These are phyloP conservation scores for Megaleporinus macrocephalus DNA, from an alignment of 2,113 vertebrate genomes.

Conservation along the genomic window DNA sequence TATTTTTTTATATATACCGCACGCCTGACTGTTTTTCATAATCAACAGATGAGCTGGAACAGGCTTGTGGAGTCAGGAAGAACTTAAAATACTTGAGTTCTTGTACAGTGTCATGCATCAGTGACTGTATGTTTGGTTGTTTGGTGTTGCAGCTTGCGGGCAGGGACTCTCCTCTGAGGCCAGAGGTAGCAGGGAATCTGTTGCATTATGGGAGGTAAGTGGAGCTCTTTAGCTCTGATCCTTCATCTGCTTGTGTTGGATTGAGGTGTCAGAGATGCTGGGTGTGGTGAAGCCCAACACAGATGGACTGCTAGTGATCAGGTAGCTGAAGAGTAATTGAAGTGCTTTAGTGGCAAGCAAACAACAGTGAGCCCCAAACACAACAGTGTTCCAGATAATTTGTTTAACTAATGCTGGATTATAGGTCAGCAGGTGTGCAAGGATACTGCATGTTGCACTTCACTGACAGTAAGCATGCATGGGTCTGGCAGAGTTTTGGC, in stretches of 20 bases:
- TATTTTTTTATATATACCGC: no score
- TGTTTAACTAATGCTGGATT: conserved; percentile 1
- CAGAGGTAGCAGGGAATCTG: conserved; percentile 94
- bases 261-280: conserved; percentile 1
- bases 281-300: conserved; percentile 6
- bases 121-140: neutral
- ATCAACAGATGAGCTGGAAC: no score
- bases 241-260: neutral
- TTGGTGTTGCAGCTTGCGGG: conserved; percentile 83
- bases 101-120: no score
- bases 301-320: conserved; percentile 30
- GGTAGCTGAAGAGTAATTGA: conserved; percentile 39
- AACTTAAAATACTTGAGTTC: no score
- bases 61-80: no score
- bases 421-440: neutral
- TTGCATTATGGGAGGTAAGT: conserved; percentile 96
- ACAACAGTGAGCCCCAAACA: conserved; percentile 21
- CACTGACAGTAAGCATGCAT: conserved; percentile 15
- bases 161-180: conserved; percentile 92
- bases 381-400: neutral
- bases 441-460: neutral
- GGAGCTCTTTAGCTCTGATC: conserved; percentile 3
- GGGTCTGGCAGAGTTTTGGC: neutral
- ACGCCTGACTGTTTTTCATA: no score
- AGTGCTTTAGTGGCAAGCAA: conserved; percentile 25